Evolutionary conservation across 2,113 vertebrate species (phyloP).

Genomic region (Psephotus haematonotus): DNA sequence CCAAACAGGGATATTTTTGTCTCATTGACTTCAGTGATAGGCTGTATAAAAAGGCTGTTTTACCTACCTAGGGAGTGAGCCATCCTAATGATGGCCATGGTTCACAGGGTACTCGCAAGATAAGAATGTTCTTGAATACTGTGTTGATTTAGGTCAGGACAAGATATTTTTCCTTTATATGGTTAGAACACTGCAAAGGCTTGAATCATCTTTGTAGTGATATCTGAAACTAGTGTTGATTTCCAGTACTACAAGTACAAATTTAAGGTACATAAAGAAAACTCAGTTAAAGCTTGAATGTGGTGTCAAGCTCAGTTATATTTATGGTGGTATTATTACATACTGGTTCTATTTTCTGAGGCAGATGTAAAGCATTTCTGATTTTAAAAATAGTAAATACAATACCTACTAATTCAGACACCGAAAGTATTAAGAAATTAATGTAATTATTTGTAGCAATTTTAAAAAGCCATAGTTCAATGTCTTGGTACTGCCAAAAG

Average conservation of each 20-base stretch:
- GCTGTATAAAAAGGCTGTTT: not conserved
- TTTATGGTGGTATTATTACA: conserved; percentile 28
- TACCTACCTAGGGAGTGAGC: not conserved
- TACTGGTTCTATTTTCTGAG: conserved; percentile 22
- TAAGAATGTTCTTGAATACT: not conserved
- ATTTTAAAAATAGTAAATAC: not conserved
- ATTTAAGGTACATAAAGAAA: not conserved
- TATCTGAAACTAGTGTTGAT: not conserved
- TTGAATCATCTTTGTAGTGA: not conserved
- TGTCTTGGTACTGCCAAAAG: not conserved
- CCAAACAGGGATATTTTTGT: not conserved
- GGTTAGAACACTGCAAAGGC: not conserved
- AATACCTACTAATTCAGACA: not conserved
- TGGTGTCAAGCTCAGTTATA: conserved; percentile 15
- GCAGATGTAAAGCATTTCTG: not conserved
- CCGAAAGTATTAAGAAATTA: not conserved
- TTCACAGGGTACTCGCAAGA: not conserved
- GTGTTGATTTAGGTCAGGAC: not conserved
- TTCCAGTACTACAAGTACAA: not conserved
- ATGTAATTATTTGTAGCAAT: not conserved
- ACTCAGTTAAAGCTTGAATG: not conserved
- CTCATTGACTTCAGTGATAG: not conserved
- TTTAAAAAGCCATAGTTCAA: not conserved
- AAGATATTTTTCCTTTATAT: not conserved
- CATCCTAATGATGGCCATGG: not conserved